Conservation (phyloP, 2,797 vertebrate genomes). For the Dicrostonyx torquatus region DNA sequence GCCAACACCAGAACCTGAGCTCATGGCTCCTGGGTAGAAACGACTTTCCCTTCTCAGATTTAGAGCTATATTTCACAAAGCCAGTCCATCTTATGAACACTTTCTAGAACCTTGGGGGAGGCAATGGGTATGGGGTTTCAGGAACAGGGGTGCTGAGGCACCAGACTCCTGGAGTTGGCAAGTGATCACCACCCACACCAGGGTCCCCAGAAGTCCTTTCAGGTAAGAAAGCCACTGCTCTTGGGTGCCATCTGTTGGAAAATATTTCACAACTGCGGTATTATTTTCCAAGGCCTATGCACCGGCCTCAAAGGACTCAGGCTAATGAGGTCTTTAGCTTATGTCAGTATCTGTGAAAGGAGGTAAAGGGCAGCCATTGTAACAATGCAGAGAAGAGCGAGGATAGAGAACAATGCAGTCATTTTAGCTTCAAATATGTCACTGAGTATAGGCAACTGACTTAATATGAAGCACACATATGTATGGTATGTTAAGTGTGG, state of each 20-base stretch:
- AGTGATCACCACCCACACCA: not conserved
- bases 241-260: not conserved
- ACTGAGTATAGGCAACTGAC: not conserved
- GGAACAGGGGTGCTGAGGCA: not conserved
- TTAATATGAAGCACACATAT: not conserved
- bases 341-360: not conserved
- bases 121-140: not conserved
- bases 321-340: slow-evolving; percentile 45
- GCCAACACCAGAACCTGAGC: not conserved
- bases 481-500: not conserved
- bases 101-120: not conserved
- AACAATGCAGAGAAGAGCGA: not conserved
- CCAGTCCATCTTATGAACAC: not conserved
- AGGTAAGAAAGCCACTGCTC: not conserved
- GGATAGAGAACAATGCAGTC: not conserved
- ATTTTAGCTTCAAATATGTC: slow-evolving; percentile 29
- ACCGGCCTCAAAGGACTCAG: slow-evolving; percentile 60
- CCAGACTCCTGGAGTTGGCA: not conserved
- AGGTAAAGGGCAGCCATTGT: not conserved
- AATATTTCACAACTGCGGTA: slow-evolving; percentile 60
- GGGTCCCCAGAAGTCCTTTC: slow-evolving; percentile 19
- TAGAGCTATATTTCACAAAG: not conserved
- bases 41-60: not conserved
- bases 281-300: slow-evolving; percentile 38
- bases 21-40: not conserved